Evolutionary conservation across 2,113 vertebrate genomes (phyloP), one percentile per base, ranked within the genome.

Genomic region (Neogale vison): DNA sequence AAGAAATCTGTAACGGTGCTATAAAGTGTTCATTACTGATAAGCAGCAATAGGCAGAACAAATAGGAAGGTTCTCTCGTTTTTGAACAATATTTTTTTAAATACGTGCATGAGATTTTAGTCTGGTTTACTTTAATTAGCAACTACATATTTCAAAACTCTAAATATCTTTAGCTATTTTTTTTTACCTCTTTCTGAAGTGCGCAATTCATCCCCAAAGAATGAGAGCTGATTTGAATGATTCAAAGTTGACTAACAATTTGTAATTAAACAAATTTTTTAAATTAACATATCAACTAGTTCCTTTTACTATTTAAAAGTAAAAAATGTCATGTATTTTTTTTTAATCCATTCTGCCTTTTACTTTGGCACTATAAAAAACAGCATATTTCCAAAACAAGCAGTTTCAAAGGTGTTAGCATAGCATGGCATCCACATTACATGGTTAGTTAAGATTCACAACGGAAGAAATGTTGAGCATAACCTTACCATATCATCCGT

Each of bases 401-500:
- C 69, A 81, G 77, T 83, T 90, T 57, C 85, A 92, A 91, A 96
- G 88, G 65, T 93, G 84, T 96, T 97, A 97, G 88, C 79, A n/a
- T 11, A 95, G 42, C 80, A 94, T 15, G 11, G 24, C 31, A 92
- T 29, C 57, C 47, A 47, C 31, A 57, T 47, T 45, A 90, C 26
- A 80, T 14, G 23, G 87, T 96, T 97, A 97, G 93, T 93, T 94
- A 88, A 94, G 74, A 95, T 80, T 82, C 39, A 86, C 4, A 97
- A 83, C 65, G 97, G 94, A 98, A 94, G 52, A 82, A 97, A 98
- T 92, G 88, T 20, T 71, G 81, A 97, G 59, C 39, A 97, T 93
- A 85, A 85, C 98, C 99, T 99, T 99, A 99, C 99, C 99, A 99
- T 98, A 98, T 99, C 99, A 98, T 99, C 99, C 61, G 99, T 99